Evolutionary conservation across 2,113 vertebrate genomes (phyloP).

Genomic region (Chunga burmeisteri): DNA sequence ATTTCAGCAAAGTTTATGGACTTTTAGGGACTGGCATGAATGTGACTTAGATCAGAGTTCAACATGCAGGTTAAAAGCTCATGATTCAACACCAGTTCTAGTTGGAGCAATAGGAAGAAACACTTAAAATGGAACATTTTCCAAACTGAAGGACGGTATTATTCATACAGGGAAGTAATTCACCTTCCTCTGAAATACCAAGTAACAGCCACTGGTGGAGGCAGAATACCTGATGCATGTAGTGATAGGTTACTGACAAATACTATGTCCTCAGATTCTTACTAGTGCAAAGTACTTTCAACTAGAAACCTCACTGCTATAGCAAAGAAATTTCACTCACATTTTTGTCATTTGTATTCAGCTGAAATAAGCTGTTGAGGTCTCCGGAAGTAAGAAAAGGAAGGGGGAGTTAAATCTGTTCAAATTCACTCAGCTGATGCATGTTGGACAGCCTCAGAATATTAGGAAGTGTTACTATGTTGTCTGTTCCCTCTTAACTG

Average conservation of each 20-base stretch:
- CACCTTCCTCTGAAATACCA: background rate
- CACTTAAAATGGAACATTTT: background rate
- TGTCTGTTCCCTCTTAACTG: background rate
- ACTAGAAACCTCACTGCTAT: background rate
- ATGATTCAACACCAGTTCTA: background rate
- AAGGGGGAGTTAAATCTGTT: background rate
- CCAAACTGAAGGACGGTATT: background rate
- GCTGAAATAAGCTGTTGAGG: background rate
- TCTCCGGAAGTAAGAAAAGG: background rate
- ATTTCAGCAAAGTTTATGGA: background rate
- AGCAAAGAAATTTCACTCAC: background rate
- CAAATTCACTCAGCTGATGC: constrained; percentile 7
- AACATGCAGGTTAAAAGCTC: background rate
- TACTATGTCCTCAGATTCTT: background rate
- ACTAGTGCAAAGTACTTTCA: background rate
- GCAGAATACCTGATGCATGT: background rate
- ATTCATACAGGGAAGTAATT: background rate
- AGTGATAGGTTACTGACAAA: background rate
- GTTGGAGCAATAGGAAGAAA: background rate
- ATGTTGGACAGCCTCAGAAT: background rate
- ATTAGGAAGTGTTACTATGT: background rate
- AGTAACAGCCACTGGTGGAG: background rate
- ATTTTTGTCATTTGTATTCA: background rate
- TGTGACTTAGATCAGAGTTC: background rate
- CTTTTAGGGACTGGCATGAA: background rate